Evolutionary conservation across 2,888 invertebrate species (phyloP).

Genomic region (Andrena camellia): DNA sequence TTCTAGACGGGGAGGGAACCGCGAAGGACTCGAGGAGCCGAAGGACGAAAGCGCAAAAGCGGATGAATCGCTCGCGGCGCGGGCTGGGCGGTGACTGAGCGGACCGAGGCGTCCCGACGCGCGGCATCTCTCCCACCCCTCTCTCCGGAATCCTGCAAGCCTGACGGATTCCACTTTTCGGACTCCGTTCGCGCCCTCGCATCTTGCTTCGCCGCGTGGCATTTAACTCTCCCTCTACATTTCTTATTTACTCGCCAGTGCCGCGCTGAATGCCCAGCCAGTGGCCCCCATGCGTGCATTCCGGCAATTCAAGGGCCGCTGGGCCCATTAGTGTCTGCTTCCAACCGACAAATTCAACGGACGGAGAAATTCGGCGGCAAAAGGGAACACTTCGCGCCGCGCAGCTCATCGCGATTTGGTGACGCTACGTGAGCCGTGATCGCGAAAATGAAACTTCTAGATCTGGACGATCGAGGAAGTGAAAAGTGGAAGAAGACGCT

Average conservation of each 20-base stretch:
- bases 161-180: constrained; percentile 55
- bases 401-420: no score
- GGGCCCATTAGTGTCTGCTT: neutral
- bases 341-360: neutral
- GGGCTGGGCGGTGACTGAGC: constrained; percentile 83
- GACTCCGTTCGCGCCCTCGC: constrained; percentile 11
- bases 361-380: neutral
- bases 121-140: constrained; percentile 75
- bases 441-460: no score
- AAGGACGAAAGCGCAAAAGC: constrained; percentile 13
- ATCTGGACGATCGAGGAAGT: no score
- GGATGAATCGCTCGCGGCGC: constrained; percentile 81
- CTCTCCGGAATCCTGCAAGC: constrained; percentile 43
- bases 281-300: neutral
- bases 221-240: neutral
- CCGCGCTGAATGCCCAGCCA: neutral
- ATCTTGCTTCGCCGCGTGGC: neutral
- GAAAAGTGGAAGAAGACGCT: no score
- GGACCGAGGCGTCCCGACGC: constrained; percentile 79
- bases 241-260: constrained; percentile 16
- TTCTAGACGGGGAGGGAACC: neutral
- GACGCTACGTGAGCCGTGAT: no score
- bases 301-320: neutral
- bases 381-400: neutral
- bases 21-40: constrained; percentile 5